These are phyloP conservation scores for Propithecus perrieri DNA, from an alignment of 2,797 vertebrate genomes.

Conservation along the genomic window DNA sequence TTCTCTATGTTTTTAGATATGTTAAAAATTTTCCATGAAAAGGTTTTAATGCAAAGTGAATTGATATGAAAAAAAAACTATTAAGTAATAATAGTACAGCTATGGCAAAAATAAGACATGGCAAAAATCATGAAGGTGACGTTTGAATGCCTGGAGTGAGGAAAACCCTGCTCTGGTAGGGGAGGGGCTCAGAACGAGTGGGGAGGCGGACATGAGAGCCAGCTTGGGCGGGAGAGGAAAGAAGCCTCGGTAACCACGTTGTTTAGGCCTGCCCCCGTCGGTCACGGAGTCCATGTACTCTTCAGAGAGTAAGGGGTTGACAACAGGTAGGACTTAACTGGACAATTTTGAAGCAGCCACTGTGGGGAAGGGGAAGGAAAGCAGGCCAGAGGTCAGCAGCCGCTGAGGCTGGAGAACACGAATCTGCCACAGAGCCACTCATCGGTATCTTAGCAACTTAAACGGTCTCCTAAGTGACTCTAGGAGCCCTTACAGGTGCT, in stretches of 20 bases:
- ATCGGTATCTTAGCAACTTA: neutral
- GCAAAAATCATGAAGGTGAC: neutral
- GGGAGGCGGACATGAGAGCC: no score
- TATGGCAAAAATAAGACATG: neutral
- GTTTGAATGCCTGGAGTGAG: neutral
- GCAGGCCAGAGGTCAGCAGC: neutral
- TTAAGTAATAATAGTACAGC: neutral
- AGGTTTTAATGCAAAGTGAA: slow-evolving; percentile 2
- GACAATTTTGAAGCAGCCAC: neutral
- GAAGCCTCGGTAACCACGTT: neutral
- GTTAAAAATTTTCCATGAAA: neutral
- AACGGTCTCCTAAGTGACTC: neutral
- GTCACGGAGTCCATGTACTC: neutral
- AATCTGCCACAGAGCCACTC: neutral
- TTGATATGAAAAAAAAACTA: neutral
- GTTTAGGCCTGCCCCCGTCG: neutral
- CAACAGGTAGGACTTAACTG: neutral
- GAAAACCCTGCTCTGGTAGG: neutral
- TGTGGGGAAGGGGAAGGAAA: neutral
- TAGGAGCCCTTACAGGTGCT: neutral
- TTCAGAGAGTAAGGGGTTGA: neutral
- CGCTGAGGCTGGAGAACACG: neutral
- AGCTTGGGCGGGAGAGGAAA: neutral
- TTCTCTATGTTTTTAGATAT: neutral
- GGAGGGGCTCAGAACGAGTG: neutral